A percentile compares a stretch with the other conserved stretches of the same genome.
phyloP scores from a whole-genome alignment of 2,888 invertebrate species.

The Camptogramma bilineatum region DNA sequence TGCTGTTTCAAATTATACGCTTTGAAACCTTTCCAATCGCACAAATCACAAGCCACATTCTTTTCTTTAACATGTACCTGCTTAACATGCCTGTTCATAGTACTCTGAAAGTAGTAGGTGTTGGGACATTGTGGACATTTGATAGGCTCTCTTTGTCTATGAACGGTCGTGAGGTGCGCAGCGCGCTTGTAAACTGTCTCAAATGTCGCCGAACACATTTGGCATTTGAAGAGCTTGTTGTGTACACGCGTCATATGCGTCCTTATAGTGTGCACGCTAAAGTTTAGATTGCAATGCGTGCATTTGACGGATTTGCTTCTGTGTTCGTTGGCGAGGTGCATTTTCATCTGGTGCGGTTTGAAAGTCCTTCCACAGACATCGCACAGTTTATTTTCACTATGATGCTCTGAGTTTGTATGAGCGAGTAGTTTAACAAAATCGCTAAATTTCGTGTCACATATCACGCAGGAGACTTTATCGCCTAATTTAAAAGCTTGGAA shows the following conservation, averaged over 20 bases:
- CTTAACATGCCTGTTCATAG: constrained; percentile 43
- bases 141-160: constrained; percentile 46
- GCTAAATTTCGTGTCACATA: constrained; percentile 13
- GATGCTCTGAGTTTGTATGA: constrained; percentile 24
- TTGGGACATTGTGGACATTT: constrained; percentile 34
- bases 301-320: constrained; percentile 47
- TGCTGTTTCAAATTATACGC: constrained; percentile 40
- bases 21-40: constrained; percentile 53
- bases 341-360: constrained; percentile 30
- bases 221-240: constrained; percentile 74
- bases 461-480: constrained; percentile 11
- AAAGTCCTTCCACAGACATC: constrained; percentile 46
- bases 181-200: constrained; percentile 57
- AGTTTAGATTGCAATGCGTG: constrained; percentile 26
- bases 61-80: constrained; percentile 57
- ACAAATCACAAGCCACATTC: constrained; percentile 54
- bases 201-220: constrained; percentile 61
- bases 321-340: constrained; percentile 56
- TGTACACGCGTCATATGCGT: constrained; percentile 45
- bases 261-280: constrained; percentile 24
- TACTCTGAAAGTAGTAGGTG: constrained; percentile 26
- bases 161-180: constrained; percentile 58
- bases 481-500: constrained; percentile 37
- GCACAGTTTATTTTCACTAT: constrained; percentile 20
- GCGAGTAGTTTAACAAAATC: constrained; percentile 21